A percentile compares a stretch with the other conserved stretches of the same genome.
Conservation (phyloP, 2,113 vertebrate genomes). For the Hystrix brachyura region DNA sequence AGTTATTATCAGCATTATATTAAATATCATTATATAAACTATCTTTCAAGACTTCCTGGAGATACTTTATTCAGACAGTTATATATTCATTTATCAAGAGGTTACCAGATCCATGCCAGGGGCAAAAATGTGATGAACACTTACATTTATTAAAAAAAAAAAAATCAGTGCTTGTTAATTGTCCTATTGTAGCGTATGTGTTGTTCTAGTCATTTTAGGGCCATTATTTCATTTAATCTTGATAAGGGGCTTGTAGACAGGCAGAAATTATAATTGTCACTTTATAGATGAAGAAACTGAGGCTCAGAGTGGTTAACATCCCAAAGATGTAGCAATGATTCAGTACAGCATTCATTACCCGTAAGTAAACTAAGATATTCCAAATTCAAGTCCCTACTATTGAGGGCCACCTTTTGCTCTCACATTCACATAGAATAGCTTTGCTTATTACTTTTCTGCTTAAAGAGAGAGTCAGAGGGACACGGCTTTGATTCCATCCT, state of each 20-base stretch:
- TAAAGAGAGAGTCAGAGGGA: background rate
- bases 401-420: background rate
- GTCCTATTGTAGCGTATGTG: background rate
- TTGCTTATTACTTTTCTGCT: background rate
- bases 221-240: conserved; percentile 39
- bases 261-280: conserved; percentile 15
- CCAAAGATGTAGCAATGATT: background rate
- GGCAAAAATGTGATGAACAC: background rate
- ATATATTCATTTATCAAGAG: conserved; percentile 19
- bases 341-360: background rate
- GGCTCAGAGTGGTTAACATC: background rate
- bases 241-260: background rate
- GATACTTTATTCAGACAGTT: background rate
- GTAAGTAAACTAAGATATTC: conserved; percentile 44
- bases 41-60: background rate
- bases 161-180: background rate
- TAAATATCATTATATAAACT: conserved; percentile 13
- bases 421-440: background rate
- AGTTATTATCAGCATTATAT: background rate
- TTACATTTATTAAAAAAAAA: background rate
- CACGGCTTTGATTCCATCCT: background rate
- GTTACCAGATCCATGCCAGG: background rate
- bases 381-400: background rate
- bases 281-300: conserved; percentile 17
- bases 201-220: background rate